A percentile compares a stretch with the other conserved stretches of the same genome.
These are phyloP conservation scores for Tympanoctomys barrerae DNA, from an alignment of 2,797 vertebrate species.

Conservation along the genomic window DNA sequence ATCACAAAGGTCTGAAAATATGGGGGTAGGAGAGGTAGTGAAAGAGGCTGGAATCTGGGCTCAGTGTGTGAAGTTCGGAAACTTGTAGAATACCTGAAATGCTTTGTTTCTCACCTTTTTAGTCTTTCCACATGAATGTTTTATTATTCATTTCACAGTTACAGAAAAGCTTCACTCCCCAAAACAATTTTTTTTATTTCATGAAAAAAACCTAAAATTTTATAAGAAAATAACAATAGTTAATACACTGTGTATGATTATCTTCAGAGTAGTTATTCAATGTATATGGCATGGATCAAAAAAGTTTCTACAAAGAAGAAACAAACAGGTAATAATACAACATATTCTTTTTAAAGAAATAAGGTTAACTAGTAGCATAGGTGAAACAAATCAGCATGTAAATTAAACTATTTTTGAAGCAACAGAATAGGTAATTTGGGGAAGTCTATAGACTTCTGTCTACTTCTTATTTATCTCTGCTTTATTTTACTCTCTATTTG, in stretches of 20 bases:
- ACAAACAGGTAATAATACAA: background rate
- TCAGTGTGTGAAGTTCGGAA: background rate
- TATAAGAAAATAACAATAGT: background rate
- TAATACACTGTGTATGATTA: background rate
- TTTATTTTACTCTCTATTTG: background rate
- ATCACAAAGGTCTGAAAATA: background rate
- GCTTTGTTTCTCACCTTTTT: background rate
- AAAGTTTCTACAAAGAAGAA: background rate
- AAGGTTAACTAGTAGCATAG: background rate
- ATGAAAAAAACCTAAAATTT: background rate
- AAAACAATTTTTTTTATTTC: background rate
- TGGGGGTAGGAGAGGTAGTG: background rate
- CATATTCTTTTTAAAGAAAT: background rate
- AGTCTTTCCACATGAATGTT: background rate
- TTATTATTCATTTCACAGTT: constrained; percentile 20
- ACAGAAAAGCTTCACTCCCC: background rate
- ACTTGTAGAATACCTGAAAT: background rate
- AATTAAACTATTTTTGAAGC: background rate
- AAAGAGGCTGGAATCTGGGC: background rate
- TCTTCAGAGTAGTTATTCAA: background rate
- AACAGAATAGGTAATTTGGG: background rate
- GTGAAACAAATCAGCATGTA: background rate
- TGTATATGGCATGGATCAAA: background rate
- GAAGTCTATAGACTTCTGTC: background rate
- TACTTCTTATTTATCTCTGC: background rate